phyloP scores from a whole-genome alignment of 2,888 invertebrate genomes.

The Lasioglossum lativentre region DNA sequence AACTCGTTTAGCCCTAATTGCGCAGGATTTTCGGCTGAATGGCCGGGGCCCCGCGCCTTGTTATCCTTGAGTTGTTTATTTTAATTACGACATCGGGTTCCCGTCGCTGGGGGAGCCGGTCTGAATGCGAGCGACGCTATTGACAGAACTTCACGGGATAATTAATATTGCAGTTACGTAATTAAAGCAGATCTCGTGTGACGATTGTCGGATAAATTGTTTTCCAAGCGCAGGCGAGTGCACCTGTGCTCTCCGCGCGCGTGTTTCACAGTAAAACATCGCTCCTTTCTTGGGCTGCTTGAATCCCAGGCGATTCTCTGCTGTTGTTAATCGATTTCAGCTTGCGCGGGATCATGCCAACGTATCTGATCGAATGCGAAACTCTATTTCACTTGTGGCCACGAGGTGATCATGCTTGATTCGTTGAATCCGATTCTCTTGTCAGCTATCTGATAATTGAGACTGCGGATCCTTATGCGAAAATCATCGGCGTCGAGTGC shows the following conservation, averaged over 20 bases:
- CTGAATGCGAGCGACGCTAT: conserved; percentile 10
- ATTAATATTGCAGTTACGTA: conserved; percentile 44
- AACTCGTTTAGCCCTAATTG: conserved; percentile 18
- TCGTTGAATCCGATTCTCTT: not conserved
- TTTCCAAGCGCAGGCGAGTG: not conserved
- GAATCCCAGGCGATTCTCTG: not conserved
- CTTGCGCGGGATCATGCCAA: conserved; percentile 3
- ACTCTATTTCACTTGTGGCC: not conserved
- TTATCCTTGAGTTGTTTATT: conserved; percentile 24
- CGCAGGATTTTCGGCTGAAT: conserved; percentile 26
- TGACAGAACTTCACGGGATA: conserved; percentile 36
- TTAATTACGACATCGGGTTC: conserved; percentile 24
- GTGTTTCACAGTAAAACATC: not conserved
- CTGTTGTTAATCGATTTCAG: conserved; percentile 26
- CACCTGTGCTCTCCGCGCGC: not conserved
- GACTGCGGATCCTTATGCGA: not conserved
- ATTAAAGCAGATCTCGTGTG: conserved; percentile 24
- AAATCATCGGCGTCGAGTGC: not conserved
- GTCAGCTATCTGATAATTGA: not conserved
- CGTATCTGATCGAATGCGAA: not conserved
- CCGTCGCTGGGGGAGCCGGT: not conserved
- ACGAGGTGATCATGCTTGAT: not conserved
- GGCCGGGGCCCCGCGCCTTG: not conserved
- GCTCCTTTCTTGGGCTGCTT: not conserved
- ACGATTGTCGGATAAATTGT: conserved; percentile 28